Percentiles rank a stretch among this genome's conserved stretches.
Conservation (phyloP, 2,113 vertebrate genomes). For the Sturnus vulgaris region DNA sequence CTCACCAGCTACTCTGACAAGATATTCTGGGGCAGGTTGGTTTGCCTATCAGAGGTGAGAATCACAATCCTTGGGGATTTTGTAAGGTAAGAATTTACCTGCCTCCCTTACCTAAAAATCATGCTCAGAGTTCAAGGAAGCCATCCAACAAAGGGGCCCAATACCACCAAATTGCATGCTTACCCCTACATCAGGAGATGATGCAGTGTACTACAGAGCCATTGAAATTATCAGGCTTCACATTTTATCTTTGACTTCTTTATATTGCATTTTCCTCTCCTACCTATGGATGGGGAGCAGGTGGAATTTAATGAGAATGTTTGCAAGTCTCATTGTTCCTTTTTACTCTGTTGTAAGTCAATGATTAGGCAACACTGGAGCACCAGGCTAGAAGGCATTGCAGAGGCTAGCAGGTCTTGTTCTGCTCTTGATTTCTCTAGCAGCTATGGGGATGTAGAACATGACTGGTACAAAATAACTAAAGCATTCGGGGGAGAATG, state of each 20-base stretch:
- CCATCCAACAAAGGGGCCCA: background rate
- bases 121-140: background rate
- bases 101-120: background rate
- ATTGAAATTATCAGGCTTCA: background rate
- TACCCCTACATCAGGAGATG: background rate
- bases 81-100: background rate
- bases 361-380: background rate
- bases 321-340: background rate
- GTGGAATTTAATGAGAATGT: background rate
- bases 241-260: background rate
- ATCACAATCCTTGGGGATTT: background rate
- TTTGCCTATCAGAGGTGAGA: background rate
- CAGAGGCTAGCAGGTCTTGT: background rate
- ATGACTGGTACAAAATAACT: background rate
- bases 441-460: background rate
- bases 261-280: background rate
- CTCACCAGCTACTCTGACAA: background rate
- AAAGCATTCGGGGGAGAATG: background rate
- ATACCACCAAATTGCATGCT: background rate
- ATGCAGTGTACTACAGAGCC: background rate
- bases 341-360: background rate
- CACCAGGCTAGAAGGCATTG: background rate
- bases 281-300: background rate
- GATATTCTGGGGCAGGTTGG: background rate
- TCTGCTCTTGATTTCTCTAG: background rate